A percentile compares a stretch with the other conserved stretches of the same genome.
These are phyloP conservation scores for Andinoacara biseriatus DNA, from an alignment of 2,113 vertebrate species.

Conservation along the genomic window DNA sequence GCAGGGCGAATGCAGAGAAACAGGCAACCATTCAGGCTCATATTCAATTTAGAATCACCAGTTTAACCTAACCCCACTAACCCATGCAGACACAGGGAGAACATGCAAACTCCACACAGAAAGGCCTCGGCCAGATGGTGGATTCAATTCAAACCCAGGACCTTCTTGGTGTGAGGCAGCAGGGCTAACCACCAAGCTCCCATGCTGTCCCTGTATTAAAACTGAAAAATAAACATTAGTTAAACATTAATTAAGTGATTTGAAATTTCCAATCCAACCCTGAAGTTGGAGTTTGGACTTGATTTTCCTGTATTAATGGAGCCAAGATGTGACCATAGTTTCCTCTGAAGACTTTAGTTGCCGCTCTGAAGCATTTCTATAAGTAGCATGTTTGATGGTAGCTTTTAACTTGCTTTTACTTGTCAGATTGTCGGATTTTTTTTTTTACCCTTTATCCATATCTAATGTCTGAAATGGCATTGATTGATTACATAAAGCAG, in stretches of 20 bases:
- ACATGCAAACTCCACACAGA: too few species aligned
- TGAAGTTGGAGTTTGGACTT: background rate
- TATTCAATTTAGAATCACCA: too few species aligned
- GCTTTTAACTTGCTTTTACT: background rate
- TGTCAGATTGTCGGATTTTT: constrained; percentile 4
- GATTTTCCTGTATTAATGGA: background rate
- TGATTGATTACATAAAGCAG: constrained; percentile 28
- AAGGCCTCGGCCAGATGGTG: too few species aligned
- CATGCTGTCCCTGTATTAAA: background rate
- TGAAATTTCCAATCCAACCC: background rate
- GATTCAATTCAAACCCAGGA: too few species aligned
- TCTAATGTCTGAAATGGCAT: constrained; percentile 5
- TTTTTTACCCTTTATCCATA: constrained; percentile 2
- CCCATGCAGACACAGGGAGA: too few species aligned
- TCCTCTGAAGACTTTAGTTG: background rate
- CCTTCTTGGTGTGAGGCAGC: too few species aligned
- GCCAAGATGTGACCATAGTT: background rate
- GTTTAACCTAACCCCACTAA: too few species aligned
- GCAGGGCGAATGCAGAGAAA: too few species aligned
- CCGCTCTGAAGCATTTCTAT: background rate
- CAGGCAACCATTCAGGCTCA: too few species aligned
- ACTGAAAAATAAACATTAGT: too few species aligned
- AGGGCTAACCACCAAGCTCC: too few species aligned
- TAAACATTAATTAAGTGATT: background rate
- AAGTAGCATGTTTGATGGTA: background rate